Evolutionary conservation across 2,888 invertebrate genomes (phyloP), one percentile per base, ranked within the genome.

Genomic region (Meiosimyza platycephala): DNA sequence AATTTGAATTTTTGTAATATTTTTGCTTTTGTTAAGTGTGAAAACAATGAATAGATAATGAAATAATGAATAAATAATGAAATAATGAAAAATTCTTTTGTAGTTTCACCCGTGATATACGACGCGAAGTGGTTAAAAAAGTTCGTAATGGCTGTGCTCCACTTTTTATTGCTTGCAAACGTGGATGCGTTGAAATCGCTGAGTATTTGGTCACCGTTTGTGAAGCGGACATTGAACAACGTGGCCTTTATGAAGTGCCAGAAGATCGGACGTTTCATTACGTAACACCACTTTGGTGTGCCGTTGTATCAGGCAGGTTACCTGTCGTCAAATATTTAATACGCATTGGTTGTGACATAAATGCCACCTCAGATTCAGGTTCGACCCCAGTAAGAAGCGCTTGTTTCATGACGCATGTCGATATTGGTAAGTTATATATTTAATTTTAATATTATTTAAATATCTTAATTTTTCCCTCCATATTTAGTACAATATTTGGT

Each of bases 211-310:
- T 96, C 77, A 91, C 91, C 72, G 91, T 92, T 72, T 97, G 97
- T 87, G 90, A 90, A 81, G 96, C 96, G 1, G 93, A 94, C 82
- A 90, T 96, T 18, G 97, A 97, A 88, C 95, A 95, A 87, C 90
- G 92, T 80, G 96, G 97, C 54, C 89, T 92, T 75, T 96, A 93
- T 86, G 94, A 95, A 89, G 94, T 94, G 63, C 91, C 93, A 12
- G 94, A 95, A 85, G 96, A 96, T 84, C 91, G 91, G 84, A 85
- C 86, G 67, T 86, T 86, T 77, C 96, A 96, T 88, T 90, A 90
- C 81, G 96, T 95, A 3, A 95, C 96, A 15, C 96, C 97, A 47
- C 88, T 97, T 74, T 97, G 97, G 97, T 94, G 94, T 88, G 96
- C 97, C 2, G 94, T 96, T 5, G 97, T 97, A 1, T 93, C 94